Evolutionary conservation across 2,888 invertebrate genomes (phyloP).

Genomic region (Zaprionus bogoriensis): DNA sequence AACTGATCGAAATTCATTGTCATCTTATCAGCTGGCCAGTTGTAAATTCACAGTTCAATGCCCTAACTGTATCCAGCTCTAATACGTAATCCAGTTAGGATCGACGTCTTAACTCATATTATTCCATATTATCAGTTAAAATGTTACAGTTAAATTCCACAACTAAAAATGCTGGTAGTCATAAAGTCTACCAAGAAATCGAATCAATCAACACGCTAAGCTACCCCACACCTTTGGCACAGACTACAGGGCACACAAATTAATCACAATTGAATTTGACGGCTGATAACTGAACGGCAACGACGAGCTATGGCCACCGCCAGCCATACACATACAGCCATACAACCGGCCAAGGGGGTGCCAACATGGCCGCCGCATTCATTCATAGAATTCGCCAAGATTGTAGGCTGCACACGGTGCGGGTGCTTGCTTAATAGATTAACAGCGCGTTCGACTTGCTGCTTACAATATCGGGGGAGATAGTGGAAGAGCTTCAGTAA

Average conservation of each 20-base stretch:
- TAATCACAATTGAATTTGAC: neutral
- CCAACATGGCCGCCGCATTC: slow-evolving; percentile 41
- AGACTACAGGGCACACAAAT: neutral
- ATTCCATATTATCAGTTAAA: too few relatives aligned
- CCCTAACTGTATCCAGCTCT: too few relatives aligned
- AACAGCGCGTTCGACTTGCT: slow-evolving; percentile 15
- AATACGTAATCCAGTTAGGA: too few relatives aligned
- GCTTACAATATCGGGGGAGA: slow-evolving; percentile 12
- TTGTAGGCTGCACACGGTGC: slow-evolving; percentile 47
- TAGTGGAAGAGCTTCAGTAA: slow-evolving; percentile 11
- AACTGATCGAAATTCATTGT: too few relatives aligned
- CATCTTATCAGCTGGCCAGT: too few relatives aligned
- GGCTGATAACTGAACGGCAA: neutral
- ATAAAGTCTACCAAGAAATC: neutral
- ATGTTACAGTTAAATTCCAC: too few relatives aligned
- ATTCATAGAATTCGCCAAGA: slow-evolving; percentile 40
- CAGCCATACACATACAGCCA: too few relatives aligned
- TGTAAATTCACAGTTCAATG: too few relatives aligned
- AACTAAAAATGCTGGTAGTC: too few relatives aligned
- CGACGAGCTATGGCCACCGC: slow-evolving; percentile 13
- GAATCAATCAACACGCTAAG: neutral
- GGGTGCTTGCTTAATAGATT: slow-evolving; percentile 32
- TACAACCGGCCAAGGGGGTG: slow-evolving; percentile 1
- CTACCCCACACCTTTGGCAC: neutral
- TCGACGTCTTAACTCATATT: too few relatives aligned